Evolutionary conservation across 2,797 vertebrate species (phyloP).

Genomic region (Xenops minutus): DNA sequence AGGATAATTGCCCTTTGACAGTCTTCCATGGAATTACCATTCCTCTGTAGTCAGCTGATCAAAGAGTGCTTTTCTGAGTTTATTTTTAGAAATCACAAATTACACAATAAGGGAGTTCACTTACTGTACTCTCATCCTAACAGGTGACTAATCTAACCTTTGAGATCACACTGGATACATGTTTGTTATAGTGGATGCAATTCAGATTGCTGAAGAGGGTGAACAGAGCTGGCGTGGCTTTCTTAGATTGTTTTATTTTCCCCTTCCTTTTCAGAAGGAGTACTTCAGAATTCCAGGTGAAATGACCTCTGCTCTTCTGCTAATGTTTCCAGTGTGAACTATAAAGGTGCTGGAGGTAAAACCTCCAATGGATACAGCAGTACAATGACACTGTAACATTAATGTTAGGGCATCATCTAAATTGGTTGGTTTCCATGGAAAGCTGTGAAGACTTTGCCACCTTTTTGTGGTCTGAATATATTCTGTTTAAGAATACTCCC

Average conservation of each 20-base stretch:
- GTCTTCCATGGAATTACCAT: background rate
- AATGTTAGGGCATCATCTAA: background rate
- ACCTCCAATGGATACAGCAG: background rate
- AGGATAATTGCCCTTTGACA: background rate
- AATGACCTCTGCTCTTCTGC: background rate
- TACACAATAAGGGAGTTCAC: background rate
- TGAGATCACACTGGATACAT: background rate
- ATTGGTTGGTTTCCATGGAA: background rate
- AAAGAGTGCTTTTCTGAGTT: background rate
- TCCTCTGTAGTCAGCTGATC: background rate
- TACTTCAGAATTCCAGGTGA: background rate
- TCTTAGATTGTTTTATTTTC: background rate
- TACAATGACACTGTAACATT: background rate
- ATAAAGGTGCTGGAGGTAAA: background rate
- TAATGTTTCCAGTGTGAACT: background rate
- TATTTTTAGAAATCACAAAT: background rate
- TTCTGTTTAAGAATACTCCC: background rate
- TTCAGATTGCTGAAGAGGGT: background rate
- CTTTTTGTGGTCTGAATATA: background rate
- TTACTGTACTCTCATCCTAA: background rate
- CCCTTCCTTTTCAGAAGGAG: background rate
- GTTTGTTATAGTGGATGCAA: background rate
- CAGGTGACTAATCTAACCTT: background rate
- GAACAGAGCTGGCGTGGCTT: background rate
- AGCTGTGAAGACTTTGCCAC: background rate